Evolutionary conservation across 2,113 vertebrate genomes (phyloP), one percentile per base, ranked within the genome.

Genomic region (Eptesicus fuscus): DNA sequence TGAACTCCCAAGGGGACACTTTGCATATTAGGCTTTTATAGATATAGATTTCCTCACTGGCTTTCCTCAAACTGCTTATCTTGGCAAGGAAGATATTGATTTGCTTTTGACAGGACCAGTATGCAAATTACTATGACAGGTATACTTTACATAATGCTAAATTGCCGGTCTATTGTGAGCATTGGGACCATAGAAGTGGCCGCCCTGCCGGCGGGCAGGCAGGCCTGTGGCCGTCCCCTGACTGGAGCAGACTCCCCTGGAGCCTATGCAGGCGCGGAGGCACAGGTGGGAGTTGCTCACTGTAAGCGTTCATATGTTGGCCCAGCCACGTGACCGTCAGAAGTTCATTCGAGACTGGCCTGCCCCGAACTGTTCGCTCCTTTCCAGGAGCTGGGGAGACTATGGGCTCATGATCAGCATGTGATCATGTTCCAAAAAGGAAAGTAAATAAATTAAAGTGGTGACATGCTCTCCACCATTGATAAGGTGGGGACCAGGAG

Each of bases 211-310:
- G 28, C 2, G 2, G 49, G 16, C 4, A 25, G 2, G n/a, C 10
- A 1, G 18, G 9, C 20, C 47, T 23, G 0, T 4, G 5, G 25
- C 32, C 22, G 18, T 69, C 25, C n/a, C 32, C n/a, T 78, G 23
- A 9, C 4, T 37, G 61, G 18, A 40, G 7, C 4, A 47, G 25
- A 32, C 88, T 71, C 59, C 77, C 7, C 25, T 16, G 28, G 42
- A 4, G 22, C 1, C 14, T 14, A 16, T n/a, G 71, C 35, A 44
- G 9, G 23, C 9, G 0, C 0, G 7, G 4, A 65, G n/a, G 32
- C 67, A 17, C 10, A 30, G 20, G 18, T 20, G 20, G 25, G 10
- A 61, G 18, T 23, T 35, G 4, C 13, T 53, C 30, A 9, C n/a
- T 65, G 56, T 49, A 16, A 17, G 8, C 20, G 14, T 0, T 11